Percentiles rank a stretch among this genome's conserved stretches.
Conservation (phyloP, 1,140 invertebrate species). For the Cotesia chilonis region DNA sequence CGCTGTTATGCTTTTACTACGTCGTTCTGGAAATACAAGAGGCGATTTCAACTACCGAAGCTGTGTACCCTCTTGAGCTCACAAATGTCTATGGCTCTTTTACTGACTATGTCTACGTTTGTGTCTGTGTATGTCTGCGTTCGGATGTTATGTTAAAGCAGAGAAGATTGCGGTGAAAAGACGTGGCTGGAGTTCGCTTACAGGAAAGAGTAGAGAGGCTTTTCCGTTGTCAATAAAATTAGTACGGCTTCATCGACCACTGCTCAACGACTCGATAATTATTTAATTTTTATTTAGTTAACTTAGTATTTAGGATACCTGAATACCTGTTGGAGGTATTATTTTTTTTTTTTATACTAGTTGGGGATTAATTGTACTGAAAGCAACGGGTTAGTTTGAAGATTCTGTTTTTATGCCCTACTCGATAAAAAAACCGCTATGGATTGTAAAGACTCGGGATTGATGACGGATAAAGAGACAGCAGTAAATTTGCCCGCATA, state of each 20-base stretch:
- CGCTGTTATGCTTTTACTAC: slow-evolving; percentile 66
- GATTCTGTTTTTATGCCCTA: neutral
- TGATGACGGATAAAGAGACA: slow-evolving; percentile 19
- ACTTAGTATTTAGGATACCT: neutral
- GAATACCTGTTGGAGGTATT: neutral
- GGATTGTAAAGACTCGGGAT: neutral
- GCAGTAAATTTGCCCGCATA: slow-evolving; percentile 57
- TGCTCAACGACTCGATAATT: slow-evolving; percentile 28
- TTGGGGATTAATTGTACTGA: too few relatives aligned
- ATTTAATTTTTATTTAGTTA: slow-evolving; percentile 24
- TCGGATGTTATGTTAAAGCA: too few relatives aligned
- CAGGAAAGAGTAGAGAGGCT: slow-evolving; percentile 18
- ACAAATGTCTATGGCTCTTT: slow-evolving; percentile 15
- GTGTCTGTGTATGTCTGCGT: slow-evolving; percentile 3
- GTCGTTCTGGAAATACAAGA: slow-evolving; percentile 56
- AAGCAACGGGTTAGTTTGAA: neutral
- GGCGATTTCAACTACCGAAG: slow-evolving; percentile 45
- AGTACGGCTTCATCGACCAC: slow-evolving; percentile 30
- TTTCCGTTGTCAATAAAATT: slow-evolving; percentile 38
- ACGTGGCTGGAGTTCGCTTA: slow-evolving; percentile 17
- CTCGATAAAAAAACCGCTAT: neutral
- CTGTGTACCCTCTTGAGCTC: too few relatives aligned
- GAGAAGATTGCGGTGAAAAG: slow-evolving; percentile 38
- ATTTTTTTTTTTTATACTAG: neutral
- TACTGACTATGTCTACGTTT: neutral